Evolutionary conservation across 2,888 invertebrate genomes (phyloP), one percentile per base, ranked within the genome.

Genomic region (Lochmaea crataegi): DNA sequence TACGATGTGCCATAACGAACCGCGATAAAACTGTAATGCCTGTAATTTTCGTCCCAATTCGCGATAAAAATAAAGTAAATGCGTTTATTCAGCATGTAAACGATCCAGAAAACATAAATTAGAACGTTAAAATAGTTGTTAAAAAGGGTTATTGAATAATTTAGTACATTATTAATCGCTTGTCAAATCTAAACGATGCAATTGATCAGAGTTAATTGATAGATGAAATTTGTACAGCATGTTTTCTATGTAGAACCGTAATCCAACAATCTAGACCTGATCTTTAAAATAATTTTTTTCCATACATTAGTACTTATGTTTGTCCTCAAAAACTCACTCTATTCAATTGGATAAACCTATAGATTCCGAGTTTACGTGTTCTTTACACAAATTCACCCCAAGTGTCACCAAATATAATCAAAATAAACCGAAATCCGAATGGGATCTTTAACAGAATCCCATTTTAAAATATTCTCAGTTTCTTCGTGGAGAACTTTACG

Each of bases 131-230:
- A 77, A 71, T 65, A n/a, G 71, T 64, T 68, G 56, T 76, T 71
- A 75, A 75, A 64, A 72, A 65, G 53, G 63, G 63, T 68, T 65
- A 77, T 77, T 76, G 71, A 76, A 73, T 73, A 68, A 71, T 75
- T 76, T 75, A 77, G 68, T 65, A 58, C 61, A 26, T 61, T 48
- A n/a, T 68, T 68, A 26, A 63, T 42, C 41, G 61, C 61, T 10
- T 42, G 61, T 42, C 38, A 18, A 42, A 53, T 53, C 16, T 9
- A 7, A 53, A 18, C n/a, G 53, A 18, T 2, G 11, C 7, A 10
- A 53, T 53, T 53, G 9, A 53, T 10, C 16, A 9, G 53, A 16
- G 9, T 53, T 18, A 10, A 53, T 18, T 53, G 53, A 9, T 18
- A 16, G 7, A 7, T 16, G 16, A 7, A 16, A n/a, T 51, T 7